Conservation (phyloP, 2,113 vertebrate genomes). For the Murina feae region DNA sequence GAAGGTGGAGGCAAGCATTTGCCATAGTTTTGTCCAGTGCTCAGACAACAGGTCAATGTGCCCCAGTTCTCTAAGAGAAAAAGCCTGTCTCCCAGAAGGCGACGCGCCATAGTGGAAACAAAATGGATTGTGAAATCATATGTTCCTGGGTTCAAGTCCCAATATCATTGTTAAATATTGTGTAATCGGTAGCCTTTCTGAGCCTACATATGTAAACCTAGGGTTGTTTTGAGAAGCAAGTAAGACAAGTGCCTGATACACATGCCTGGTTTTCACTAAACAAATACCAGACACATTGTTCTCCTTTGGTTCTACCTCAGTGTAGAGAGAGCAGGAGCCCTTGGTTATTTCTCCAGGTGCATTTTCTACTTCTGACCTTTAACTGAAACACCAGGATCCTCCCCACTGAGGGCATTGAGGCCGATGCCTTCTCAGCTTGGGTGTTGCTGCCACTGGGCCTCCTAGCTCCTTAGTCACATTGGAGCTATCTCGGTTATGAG, state of each 20-base stretch:
- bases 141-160: neutral
- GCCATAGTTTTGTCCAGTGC: neutral
- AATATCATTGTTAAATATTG: neutral
- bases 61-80: neutral
- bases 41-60: neutral
- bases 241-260: neutral
- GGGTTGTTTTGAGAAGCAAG: neutral
- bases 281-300: neutral
- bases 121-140: neutral
- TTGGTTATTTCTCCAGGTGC: neutral
- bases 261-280: neutral
- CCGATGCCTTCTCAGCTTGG: neutral
- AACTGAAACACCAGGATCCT: neutral
- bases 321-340: neutral
- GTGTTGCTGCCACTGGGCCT: no score
- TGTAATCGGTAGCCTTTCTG: neutral
- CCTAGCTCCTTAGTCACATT: no score
- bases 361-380: neutral
- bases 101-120: neutral
- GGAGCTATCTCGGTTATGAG: no score
- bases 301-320: neutral
- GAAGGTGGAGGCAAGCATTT: neutral
- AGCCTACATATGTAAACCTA: neutral
- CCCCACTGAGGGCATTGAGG: fast-evolving
- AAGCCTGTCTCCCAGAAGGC: neutral